phyloP scores from a whole-genome alignment of 2,888 invertebrate species.

The Aplocera efformata region DNA sequence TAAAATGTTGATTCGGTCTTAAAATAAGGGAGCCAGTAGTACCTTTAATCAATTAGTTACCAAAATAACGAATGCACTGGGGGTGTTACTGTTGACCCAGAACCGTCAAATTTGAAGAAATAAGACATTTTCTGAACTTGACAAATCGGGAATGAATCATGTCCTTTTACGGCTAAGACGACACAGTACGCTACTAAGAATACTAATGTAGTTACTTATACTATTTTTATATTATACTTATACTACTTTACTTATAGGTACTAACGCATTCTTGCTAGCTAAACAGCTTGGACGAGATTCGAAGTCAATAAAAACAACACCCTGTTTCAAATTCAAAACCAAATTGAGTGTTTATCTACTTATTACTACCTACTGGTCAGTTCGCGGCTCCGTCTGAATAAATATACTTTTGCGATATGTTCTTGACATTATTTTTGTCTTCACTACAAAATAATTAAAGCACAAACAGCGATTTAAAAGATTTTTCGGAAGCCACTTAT shows the following conservation, averaged over 20 bases:
- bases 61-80: too few relatives aligned
- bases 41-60: too few relatives aligned
- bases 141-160: too few relatives aligned
- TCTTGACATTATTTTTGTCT: slow-evolving; percentile 3
- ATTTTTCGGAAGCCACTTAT: slow-evolving; percentile 7
- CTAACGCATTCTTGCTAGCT: too few relatives aligned
- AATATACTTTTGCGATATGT: slow-evolving; percentile 4
- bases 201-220: too few relatives aligned
- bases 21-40: neutral
- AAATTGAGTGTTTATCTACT: neutral
- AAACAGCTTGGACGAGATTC: slow-evolving; percentile 1
- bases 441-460: slow-evolving; percentile 2
- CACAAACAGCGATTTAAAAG: slow-evolving; percentile 1
- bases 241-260: neutral
- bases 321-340: slow-evolving; percentile 7
- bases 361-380: slow-evolving; percentile 4
- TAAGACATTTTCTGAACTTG: neutral
- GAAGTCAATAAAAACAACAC: slow-evolving; percentile 5
- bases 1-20: neutral
- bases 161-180: too few relatives aligned
- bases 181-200: too few relatives aligned
- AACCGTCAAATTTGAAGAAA: too few relatives aligned
- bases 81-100: neutral
- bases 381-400: slow-evolving; percentile 6
- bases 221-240: too few relatives aligned